Evolutionary conservation across 2,797 vertebrate genomes (phyloP).

Genomic region (Coccyzus lansbergi): DNA sequence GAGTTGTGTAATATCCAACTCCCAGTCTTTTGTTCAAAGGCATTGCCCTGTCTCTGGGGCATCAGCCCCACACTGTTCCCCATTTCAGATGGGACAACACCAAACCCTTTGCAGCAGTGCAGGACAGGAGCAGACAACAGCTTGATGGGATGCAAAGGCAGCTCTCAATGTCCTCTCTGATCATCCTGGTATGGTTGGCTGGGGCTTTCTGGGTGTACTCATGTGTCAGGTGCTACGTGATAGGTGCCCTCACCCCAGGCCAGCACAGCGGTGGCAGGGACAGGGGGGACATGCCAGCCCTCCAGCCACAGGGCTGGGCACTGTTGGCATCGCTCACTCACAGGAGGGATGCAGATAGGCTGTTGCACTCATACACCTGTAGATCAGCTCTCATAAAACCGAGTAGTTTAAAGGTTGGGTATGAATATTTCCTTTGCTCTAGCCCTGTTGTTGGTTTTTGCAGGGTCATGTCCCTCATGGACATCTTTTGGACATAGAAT

Average conservation of each 20-base stretch:
- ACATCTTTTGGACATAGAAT: background rate
- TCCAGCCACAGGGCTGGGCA: background rate
- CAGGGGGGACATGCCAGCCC: background rate
- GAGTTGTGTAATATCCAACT: conserved; percentile 3
- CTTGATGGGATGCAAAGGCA: fast-evolving
- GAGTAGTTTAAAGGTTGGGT: fast-evolving
- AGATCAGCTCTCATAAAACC: background rate
- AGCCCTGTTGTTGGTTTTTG: background rate
- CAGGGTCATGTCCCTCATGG: fast-evolving
- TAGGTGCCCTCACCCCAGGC: fast-evolving
- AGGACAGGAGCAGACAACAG: background rate
- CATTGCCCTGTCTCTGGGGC: background rate
- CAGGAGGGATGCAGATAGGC: background rate
- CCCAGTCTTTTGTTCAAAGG: conserved; percentile 29
- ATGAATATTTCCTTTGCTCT: background rate
- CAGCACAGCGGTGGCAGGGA: background rate
- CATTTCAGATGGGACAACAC: fast-evolving
- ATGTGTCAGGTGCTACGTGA: background rate
- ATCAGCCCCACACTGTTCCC: background rate
- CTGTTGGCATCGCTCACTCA: fast-evolving
- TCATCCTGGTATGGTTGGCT: fast-evolving
- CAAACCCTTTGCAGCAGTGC: fast-evolving
- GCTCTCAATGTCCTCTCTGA: background rate
- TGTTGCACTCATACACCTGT: background rate
- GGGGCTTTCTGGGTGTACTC: background rate